Evolutionary conservation across 2,888 invertebrate genomes (phyloP).

Genomic region (Cerastis leucographa): DNA sequence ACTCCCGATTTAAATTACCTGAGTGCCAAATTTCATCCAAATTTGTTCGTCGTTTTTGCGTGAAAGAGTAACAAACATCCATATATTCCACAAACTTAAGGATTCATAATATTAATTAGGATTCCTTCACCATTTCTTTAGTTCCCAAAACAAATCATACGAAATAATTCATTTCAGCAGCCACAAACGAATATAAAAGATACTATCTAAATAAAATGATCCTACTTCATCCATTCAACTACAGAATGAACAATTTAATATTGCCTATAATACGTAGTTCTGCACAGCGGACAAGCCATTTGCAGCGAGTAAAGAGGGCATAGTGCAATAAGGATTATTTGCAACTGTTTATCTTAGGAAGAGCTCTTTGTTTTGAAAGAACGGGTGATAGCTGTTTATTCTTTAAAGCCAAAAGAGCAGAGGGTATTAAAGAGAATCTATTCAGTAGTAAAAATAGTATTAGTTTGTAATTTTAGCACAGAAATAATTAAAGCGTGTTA

Average conservation of each 20-base stretch:
- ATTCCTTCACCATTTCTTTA: no score
- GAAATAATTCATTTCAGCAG: no score
- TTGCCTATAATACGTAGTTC: constrained; percentile 61
- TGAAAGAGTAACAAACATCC: no score
- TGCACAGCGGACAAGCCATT: constrained; percentile 64
- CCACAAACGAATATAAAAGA: no score
- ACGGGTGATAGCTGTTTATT: not conserved
- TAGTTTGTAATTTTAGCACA: not conserved
- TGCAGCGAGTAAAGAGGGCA: constrained; percentile 55
- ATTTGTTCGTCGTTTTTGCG: no score
- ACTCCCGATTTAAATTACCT: no score
- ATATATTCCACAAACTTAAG: no score
- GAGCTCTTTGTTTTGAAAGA: constrained; percentile 28
- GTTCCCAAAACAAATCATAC: no score
- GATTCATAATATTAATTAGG: no score
- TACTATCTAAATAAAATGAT: constrained; percentile 23
- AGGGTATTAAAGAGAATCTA: not conserved
- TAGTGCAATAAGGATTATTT: constrained; percentile 50
- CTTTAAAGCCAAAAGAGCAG: constrained; percentile 12
- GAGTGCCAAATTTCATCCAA: no score
- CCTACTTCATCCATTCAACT: constrained; percentile 28
- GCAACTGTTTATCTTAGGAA: constrained; percentile 25
- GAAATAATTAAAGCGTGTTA: not conserved
- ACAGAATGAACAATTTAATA: constrained; percentile 67
- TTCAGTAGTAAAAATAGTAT: not conserved